Evolutionary conservation across 2,888 invertebrate genomes (phyloP), one percentile per base, ranked within the genome.

Genomic region (Malacosoma neustria): DNA sequence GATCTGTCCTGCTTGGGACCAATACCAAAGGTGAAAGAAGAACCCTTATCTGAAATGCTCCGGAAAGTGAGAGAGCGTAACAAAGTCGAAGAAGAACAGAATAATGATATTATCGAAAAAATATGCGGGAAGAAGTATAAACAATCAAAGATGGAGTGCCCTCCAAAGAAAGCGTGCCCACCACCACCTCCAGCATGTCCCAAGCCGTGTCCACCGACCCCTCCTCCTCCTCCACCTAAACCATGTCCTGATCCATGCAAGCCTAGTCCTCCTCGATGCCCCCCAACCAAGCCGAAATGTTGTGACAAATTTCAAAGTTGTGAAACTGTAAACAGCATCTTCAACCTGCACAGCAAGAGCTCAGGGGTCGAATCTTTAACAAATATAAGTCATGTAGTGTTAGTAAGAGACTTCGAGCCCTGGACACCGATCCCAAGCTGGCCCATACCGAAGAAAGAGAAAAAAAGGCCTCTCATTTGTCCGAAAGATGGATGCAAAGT

Each of bases 401-500:
- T 55, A 4, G 55, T 63, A 0, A 67, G 54, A 34, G 59, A 68
- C 13, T 76, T 59, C 32, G 66, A 72, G 0, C 79, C 80, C 0
- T 81, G 81, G 80, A 46, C 62, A 0, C 80, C 81, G 0, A 74
- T 80, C 36, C 81, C 81, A 0, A 73, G 71, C 1, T 79, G 74
- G 73, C 72, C 72, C 0, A 41, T 47, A 3, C 55, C 66, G 0
- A 51, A 56, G 15, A 59, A 63, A 22, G 30, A 50, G 1, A 34
- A 47, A 11, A 54, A 60, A 11, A 46, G 40, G 13, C 54, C 49
- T 1, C 39, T 67, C 0, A 47, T 63, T 4, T 66, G 67, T 33
- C 65, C 69, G 0, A 67, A 73, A 43, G 62, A 75, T 1, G 75
- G 75, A 0, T 76, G 77, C 42, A 63, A 61, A 13, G 3, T 44